A percentile compares a stretch with the other conserved stretches of the same genome.
Conservation (phyloP, 1,140 invertebrate species). For the Pogonomyrmex barbatus region DNA sequence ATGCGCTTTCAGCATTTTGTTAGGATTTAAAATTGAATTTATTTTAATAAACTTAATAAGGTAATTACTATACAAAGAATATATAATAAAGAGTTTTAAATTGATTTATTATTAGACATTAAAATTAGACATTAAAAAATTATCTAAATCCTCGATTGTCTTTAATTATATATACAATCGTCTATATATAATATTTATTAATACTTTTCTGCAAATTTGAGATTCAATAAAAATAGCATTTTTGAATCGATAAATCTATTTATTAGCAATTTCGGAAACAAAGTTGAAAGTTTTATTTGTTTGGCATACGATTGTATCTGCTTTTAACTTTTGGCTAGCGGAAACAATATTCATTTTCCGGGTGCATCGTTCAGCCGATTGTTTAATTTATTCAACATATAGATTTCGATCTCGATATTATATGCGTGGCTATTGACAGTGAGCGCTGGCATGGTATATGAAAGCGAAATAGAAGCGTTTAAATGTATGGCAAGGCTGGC, state of each 20-base stretch:
- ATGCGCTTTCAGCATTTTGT: neutral
- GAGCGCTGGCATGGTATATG: slow-evolving; percentile 47
- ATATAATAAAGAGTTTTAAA: neutral
- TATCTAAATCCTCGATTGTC: neutral
- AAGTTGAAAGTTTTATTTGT: slow-evolving; percentile 52
- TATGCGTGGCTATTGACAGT: slow-evolving; percentile 50
- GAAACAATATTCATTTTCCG: neutral
- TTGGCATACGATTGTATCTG: slow-evolving; percentile 34
- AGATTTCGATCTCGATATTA: slow-evolving; percentile 56
- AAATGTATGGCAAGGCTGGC: neutral
- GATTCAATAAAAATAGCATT: neutral
- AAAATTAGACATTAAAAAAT: neutral
- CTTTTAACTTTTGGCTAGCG: slow-evolving; percentile 37
- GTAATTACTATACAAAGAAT: neutral
- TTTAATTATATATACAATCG: neutral
- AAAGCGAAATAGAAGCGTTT: slow-evolving; percentile 48
- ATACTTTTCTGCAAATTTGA: neutral
- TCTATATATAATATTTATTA: slow-evolving; percentile 8
- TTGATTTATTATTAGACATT: neutral
- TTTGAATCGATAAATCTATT: neutral
- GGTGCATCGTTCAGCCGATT: slow-evolving; percentile 14
- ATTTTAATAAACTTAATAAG: slow-evolving; percentile 4
- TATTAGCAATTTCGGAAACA: neutral
- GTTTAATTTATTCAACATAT: slow-evolving; percentile 41
- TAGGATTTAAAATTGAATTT: slow-evolving; percentile 7